A percentile compares a stretch with the other conserved stretches of the same genome.
These are phyloP conservation scores for Eumerus sabulonum DNA, from an alignment of 2,888 invertebrate genomes.

Conservation along the genomic window DNA sequence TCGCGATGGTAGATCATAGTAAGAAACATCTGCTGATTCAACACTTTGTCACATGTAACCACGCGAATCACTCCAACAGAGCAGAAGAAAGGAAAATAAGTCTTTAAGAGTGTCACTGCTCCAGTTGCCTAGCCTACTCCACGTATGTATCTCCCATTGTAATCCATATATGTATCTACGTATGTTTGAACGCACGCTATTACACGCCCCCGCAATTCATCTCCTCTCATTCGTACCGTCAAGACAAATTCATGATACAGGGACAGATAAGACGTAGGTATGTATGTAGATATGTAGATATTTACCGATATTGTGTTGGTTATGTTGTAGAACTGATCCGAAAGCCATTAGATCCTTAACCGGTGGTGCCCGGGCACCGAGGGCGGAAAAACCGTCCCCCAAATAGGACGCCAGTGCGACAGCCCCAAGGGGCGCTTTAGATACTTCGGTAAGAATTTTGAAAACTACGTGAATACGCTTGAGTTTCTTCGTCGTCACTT, in stretches of 20 bases:
- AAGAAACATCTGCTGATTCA: conserved; percentile 29
- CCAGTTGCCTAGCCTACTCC: not conserved
- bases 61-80: conserved; percentile 48
- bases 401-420: conserved; percentile 80
- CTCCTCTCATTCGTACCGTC: not conserved
- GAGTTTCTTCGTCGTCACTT: conserved; percentile 45
- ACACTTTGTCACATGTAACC: conserved; percentile 37
- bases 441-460: conserved; percentile 80
- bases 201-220: conserved; percentile 8
- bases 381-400: conserved; percentile 79
- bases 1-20: too few relatives aligned
- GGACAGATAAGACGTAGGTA: conserved; percentile 29
- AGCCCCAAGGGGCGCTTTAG: conserved; percentile 80
- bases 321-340: conserved; percentile 79
- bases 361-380: conserved; percentile 79
- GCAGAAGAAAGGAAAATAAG: conserved; percentile 16
- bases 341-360: conserved; percentile 80
- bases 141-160: conserved; percentile 10
- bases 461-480: conserved; percentile 69
- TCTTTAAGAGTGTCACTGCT: conserved; percentile 19
- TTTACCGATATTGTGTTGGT: conserved; percentile 79
- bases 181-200: conserved; percentile 36
- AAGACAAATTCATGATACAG: conserved; percentile 15
- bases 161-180: conserved; percentile 28
- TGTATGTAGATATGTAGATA: conserved; percentile 19